Conservation (phyloP, 2,888 invertebrate genomes). For the Synergus gifuensis region DNA sequence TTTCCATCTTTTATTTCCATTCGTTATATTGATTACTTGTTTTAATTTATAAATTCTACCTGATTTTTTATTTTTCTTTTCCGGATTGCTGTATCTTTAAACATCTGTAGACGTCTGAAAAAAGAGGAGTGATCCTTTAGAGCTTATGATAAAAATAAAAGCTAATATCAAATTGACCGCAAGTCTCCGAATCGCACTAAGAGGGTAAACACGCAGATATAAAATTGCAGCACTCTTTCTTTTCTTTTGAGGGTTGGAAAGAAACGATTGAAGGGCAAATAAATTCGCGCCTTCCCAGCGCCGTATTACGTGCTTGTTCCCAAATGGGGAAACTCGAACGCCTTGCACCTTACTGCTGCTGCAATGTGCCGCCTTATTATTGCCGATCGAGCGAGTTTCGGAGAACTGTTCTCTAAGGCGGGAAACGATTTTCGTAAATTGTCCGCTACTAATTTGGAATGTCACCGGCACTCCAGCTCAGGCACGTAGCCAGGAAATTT, state of each 20-base stretch:
- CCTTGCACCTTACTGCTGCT: slow-evolving; percentile 8
- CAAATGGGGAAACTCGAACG: slow-evolving; percentile 30
- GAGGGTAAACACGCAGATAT: neutral
- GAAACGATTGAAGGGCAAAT: slow-evolving; percentile 3
- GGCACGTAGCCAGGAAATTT: neutral
- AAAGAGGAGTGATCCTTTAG: too few relatives aligned
- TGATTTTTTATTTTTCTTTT: too few relatives aligned
- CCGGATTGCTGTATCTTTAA: too few relatives aligned
- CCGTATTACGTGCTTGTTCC: slow-evolving; percentile 8
- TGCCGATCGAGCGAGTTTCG: slow-evolving; percentile 27
- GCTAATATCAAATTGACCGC: too few relatives aligned
- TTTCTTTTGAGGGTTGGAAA: neutral
- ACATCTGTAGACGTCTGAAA: too few relatives aligned
- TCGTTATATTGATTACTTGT: too few relatives aligned
- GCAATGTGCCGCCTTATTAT: slow-evolving; percentile 34
- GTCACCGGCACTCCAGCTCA: slow-evolving; percentile 44
- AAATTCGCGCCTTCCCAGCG: slow-evolving; percentile 19
- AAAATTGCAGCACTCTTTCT: neutral
- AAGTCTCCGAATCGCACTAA: too few relatives aligned
- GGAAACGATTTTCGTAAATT: slow-evolving; percentile 51
- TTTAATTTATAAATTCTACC: too few relatives aligned
- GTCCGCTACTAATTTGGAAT: slow-evolving; percentile 51
- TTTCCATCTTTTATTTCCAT: too few relatives aligned
- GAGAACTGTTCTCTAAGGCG: neutral
- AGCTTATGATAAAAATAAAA: too few relatives aligned